phyloP scores from a whole-genome alignment of 64 coral and sea anemone species.

The Anthopleura sola region DNA sequence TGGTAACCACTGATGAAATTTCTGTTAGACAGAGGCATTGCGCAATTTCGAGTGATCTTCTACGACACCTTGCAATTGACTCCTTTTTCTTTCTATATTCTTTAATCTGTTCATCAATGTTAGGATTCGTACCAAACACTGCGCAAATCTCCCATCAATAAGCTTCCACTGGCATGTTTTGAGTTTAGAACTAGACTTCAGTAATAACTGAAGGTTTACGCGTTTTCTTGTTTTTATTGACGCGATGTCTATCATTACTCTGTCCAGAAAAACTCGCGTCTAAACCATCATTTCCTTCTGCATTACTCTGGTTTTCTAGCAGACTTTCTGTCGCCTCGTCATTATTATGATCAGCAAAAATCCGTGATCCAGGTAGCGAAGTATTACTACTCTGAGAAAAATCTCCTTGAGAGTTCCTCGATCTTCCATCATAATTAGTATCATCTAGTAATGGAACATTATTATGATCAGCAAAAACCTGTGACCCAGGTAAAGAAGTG shows the following conservation, averaged over 20 bases:
- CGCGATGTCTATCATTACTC: background rate
- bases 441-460: background rate
- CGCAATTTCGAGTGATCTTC: background rate
- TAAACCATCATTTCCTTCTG: background rate
- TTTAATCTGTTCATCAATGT: background rate
- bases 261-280: background rate
- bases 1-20: background rate
- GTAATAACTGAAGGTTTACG: background rate
- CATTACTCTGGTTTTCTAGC: background rate
- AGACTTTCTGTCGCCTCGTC: background rate
- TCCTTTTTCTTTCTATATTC: background rate
- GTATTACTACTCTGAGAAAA: slow-evolving; percentile 5
- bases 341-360: background rate
- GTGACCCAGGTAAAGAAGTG: background rate
- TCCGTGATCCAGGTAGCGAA: slow-evolving; percentile 12
- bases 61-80: background rate
- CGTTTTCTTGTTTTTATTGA: background rate
- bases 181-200: background rate
- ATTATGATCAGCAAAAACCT: background rate
- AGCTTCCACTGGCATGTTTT: background rate
- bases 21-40: background rate
- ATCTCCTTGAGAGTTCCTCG: background rate
- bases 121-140: background rate
- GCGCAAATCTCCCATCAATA: background rate
- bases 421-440: background rate